Evolutionary conservation across 2,797 vertebrate species (phyloP).

Genomic region (Alauda arvensis): DNA sequence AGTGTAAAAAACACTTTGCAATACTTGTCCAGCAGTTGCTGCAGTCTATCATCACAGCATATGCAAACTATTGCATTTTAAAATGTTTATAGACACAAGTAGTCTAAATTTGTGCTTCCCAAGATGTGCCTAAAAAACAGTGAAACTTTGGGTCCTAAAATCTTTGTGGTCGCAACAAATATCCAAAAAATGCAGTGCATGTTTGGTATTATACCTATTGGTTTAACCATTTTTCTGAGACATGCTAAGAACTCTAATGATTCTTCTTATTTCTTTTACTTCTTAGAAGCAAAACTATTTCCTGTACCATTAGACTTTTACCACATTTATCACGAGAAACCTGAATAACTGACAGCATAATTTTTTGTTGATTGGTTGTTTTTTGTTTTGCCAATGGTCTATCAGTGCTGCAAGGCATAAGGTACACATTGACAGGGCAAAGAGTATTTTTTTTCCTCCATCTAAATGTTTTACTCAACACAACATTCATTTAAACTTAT

Average conservation of each 20-base stretch:
- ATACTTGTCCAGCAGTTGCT: neutral
- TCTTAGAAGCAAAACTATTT: neutral
- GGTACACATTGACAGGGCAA: neutral
- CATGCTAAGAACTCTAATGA: neutral
- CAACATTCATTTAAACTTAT: neutral
- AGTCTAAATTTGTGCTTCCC: neutral
- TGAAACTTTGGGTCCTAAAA: neutral
- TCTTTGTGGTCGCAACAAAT: neutral
- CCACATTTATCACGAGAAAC: neutral
- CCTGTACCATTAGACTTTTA: neutral
- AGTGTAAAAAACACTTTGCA: neutral
- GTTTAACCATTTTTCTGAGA: neutral
- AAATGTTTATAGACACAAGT: neutral
- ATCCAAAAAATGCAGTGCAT: neutral
- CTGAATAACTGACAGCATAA: neutral
- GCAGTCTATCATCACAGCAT: neutral
- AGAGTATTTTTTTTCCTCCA: neutral
- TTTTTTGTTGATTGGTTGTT: neutral
- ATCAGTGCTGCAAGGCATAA: neutral
- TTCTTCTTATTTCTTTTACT: neutral
- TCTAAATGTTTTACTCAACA: neutral
- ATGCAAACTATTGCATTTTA: neutral
- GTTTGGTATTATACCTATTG: neutral
- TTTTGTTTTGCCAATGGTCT: neutral
- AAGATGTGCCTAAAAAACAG: neutral